Percentiles rank a stretch among this genome's conserved stretches.
phyloP scores from a whole-genome alignment of 2,888 invertebrate species.

The Sepioteuthis lessoniana region DNA sequence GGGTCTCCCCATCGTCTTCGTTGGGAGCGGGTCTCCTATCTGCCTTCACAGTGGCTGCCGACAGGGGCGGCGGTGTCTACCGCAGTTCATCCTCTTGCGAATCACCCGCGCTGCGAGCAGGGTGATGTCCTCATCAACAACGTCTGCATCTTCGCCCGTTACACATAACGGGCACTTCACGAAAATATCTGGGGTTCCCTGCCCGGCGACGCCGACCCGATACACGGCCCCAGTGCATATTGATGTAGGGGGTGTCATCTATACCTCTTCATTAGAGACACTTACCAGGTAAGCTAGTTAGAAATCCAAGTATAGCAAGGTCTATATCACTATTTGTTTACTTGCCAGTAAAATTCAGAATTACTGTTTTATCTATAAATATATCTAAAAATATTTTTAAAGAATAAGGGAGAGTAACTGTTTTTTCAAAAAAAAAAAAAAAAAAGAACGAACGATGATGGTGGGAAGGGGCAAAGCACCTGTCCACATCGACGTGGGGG shows the following conservation, averaged over 20 bases:
- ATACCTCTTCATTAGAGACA: constrained; percentile 95
- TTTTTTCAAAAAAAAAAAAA: neutral
- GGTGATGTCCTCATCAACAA: constrained; percentile 50
- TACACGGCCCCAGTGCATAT: constrained; percentile 97
- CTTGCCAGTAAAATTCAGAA: neutral
- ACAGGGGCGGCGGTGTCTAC: constrained; percentile 43
- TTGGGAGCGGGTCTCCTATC: constrained; percentile 44
- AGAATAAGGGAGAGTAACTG: neutral
- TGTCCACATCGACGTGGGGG: constrained; percentile 97
- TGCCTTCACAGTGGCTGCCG: constrained; percentile 41
- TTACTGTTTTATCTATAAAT: constrained; percentile 2
- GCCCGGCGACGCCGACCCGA: constrained; percentile 91
- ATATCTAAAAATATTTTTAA: neutral
- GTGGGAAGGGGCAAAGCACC: constrained; percentile 83
- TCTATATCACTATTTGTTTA: neutral
- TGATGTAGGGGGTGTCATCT: constrained; percentile 96
- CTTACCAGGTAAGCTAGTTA: constrained; percentile 86
- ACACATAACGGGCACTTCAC: constrained; percentile 78
- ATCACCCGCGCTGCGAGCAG: constrained; percentile 40
- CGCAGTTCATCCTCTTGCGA: constrained; percentile 38
- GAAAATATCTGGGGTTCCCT: constrained; percentile 91
- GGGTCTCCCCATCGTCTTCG: neutral
- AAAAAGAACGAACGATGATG: neutral
- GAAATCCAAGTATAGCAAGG: neutral
- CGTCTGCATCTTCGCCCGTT: constrained; percentile 59